These are phyloP conservation scores for Panzeria rudis DNA, from an alignment of 2,888 invertebrate species.

Conservation along the genomic window DNA sequence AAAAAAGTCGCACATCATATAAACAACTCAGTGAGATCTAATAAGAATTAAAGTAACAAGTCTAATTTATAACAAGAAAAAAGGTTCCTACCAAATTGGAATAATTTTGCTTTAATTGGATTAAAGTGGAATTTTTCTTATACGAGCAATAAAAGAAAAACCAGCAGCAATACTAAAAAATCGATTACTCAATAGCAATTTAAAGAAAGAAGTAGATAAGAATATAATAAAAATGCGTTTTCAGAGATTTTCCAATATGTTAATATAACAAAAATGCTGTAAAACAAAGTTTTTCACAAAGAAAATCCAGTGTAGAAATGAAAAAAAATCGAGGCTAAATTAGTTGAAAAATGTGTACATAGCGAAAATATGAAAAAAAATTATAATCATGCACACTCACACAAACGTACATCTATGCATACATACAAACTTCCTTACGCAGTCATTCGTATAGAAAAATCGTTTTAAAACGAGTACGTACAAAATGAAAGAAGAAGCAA, in stretches of 20 bases:
- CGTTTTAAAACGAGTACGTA: slow-evolving; percentile 61
- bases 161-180: slow-evolving; percentile 50
- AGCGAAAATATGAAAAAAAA: slow-evolving; percentile 72
- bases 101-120: slow-evolving; percentile 65
- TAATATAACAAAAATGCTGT: not conserved
- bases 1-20: slow-evolving; percentile 59
- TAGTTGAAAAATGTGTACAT: slow-evolving; percentile 75
- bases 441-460: slow-evolving; percentile 64
- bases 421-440: slow-evolving; percentile 60
- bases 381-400: slow-evolving; percentile 59
- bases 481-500: slow-evolving; percentile 59
- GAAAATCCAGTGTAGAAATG: slow-evolving; percentile 61
- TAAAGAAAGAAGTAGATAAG: slow-evolving; percentile 25
- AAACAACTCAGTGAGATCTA: slow-evolving; percentile 55
- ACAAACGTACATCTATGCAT: slow-evolving; percentile 33
- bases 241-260: slow-evolving; percentile 14
- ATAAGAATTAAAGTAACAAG: slow-evolving; percentile 54
- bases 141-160: slow-evolving; percentile 27
- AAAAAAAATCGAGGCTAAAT: slow-evolving; percentile 68
- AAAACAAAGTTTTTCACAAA: slow-evolving; percentile 45
- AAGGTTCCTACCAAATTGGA: slow-evolving; percentile 55
- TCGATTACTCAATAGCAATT: slow-evolving; percentile 72
- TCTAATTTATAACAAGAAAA: slow-evolving; percentile 46
- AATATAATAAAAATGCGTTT: slow-evolving; percentile 10
- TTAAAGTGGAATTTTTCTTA: slow-evolving; percentile 61